Evolutionary conservation across 2,888 invertebrate genomes (phyloP), one percentile per base, ranked within the genome.

Genomic region (Heliconius hortense): DNA sequence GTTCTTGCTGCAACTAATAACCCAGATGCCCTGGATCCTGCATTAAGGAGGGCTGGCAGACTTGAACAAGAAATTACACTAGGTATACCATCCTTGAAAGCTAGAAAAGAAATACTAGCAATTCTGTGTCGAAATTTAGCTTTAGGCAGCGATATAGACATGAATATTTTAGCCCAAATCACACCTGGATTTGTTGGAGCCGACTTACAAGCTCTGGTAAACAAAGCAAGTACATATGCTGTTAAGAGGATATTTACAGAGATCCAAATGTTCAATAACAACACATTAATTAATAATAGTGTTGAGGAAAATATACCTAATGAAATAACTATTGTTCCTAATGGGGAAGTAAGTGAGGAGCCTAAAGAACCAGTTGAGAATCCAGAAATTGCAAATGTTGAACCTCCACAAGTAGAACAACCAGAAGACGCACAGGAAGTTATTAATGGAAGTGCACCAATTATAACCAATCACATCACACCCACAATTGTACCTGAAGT

Each of bases 151-250:
- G 95, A 96, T 82, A 95, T 99, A 81, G 96, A 97, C 87, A 96
- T 96, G 84, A 92, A 95, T 75, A 91, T 94, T 71, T 90, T 99
- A 79, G 98, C 98, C 35, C 96, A 96, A 82, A 94, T 97, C 72
- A 98, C 98, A 11, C 99, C 99, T 0, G 99, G 99, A 0, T 99
- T 96, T 94, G 99, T 99, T 56, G 99, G 99, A 21, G 98, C 98
- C 7, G 99, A 99, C 95, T 93, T 99, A 81, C 95, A 96, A 88
- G 96, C 98, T 0, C 93, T 99, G 73, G 96, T 97, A 0, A 95
- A 97, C 79, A 98, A 98, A 90, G 98, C 99, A 3, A 97, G 98
- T 15, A 96, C 98, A 87, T 95, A 96, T 81, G 98, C 98, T 66
- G 96, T 98, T 0, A 97, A 97, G 84, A 88, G 94, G 81, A 90